Percentiles rank a stretch among this genome's conserved stretches.
These are phyloP conservation scores for Elaphurus davidianus DNA, from an alignment of 2,113 vertebrate genomes.

Conservation along the genomic window DNA sequence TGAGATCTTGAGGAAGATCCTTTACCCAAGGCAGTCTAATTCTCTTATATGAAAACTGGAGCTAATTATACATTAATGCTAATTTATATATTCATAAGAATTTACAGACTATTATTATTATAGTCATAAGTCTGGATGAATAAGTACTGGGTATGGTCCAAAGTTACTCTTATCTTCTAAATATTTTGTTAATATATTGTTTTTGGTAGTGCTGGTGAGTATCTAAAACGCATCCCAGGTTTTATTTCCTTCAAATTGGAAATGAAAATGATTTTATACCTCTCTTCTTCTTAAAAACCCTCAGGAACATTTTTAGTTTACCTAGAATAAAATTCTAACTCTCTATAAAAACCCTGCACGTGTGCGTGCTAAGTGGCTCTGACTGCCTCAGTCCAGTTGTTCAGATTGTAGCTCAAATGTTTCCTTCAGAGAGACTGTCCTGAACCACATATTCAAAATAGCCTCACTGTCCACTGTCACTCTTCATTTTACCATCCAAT, in stretches of 20 bases:
- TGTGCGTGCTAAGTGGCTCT: accelerated
- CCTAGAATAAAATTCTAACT: background rate
- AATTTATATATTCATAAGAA: background rate
- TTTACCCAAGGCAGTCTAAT: background rate
- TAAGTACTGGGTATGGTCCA: background rate
- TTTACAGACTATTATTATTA: background rate
- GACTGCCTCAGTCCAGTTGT: background rate
- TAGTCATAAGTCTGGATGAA: background rate
- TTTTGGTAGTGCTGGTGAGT: background rate
- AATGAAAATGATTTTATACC: background rate
- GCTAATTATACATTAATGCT: background rate
- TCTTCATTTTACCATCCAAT: background rate
- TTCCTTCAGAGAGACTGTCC: background rate
- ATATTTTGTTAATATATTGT: background rate
- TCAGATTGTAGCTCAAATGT: background rate
- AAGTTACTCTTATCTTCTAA: background rate
- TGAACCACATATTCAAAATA: background rate
- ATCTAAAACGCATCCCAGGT: background rate
- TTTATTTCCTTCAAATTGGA: background rate
- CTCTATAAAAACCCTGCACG: background rate
- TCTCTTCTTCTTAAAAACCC: background rate
- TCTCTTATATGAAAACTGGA: too few relatives aligned
- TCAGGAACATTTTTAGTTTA: background rate
- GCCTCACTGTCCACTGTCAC: accelerated
- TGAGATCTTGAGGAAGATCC: background rate